Conservation (phyloP, 2,113 vertebrate genomes). For the Zingel zingel region DNA sequence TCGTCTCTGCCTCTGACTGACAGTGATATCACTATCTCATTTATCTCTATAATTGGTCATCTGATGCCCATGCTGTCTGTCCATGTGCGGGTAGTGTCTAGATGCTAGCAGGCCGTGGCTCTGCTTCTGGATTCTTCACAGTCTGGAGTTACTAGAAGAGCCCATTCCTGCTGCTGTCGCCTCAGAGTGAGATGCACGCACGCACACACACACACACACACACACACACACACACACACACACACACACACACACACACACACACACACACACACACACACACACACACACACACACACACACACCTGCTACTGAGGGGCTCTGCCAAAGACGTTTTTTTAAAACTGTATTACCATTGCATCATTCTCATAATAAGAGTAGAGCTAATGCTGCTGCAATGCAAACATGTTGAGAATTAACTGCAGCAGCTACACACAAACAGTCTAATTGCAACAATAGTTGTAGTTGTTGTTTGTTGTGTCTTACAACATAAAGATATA, state of each 20-base stretch:
- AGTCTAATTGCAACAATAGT: not conserved
- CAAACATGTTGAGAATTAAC: slow-evolving; percentile 5
- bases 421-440: not conserved
- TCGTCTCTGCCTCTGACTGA: slow-evolving; percentile 1
- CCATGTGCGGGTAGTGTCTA: slow-evolving; percentile 87
- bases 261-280: not conserved
- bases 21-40: slow-evolving; percentile 8
- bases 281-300: slow-evolving; percentile 7
- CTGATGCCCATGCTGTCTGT: slow-evolving; percentile 34
- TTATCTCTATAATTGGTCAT: slow-evolving; percentile 29
- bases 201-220: not conserved
- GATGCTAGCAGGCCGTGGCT: slow-evolving; percentile 98
- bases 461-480: slow-evolving; percentile 6
- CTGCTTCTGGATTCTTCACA: slow-evolving; percentile 99
- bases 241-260: slow-evolving; percentile 5
- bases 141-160: slow-evolving; percentile 94
- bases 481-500: not conserved
- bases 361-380: slow-evolving; percentile 17
- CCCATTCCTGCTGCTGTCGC: slow-evolving; percentile 88
- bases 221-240: not conserved
- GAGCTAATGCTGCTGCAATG: not conserved
- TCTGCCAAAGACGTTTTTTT: slow-evolving; percentile 7
- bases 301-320: not conserved
- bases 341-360: slow-evolving; percentile 14
- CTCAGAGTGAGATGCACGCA: slow-evolving; percentile 89